Conservation (phyloP, 2,113 vertebrate species). For the Pitta sordida region DNA sequence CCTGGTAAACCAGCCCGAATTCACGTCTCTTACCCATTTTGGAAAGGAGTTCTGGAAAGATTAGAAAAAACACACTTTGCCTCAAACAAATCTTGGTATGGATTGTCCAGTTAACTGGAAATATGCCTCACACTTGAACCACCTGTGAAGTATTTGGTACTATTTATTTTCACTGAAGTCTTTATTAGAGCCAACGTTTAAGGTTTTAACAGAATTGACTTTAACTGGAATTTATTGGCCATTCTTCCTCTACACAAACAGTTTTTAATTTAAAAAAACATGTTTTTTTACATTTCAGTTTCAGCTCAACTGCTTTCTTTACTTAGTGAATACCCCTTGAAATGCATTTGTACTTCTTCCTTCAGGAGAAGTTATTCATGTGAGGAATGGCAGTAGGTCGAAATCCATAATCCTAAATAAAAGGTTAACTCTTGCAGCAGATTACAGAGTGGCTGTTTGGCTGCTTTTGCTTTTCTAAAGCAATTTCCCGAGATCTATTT, state of each 20-base stretch:
- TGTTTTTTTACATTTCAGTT: neutral
- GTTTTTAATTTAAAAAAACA: constrained; percentile 38
- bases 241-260: neutral
- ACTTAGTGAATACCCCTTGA: neutral
- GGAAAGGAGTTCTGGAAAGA: neutral
- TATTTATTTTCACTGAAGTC: neutral
- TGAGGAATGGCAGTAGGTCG: neutral
- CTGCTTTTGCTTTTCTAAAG: neutral
- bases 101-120: neutral
- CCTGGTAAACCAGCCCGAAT: neutral
- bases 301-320: neutral
- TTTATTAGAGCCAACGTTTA: constrained; percentile 6
- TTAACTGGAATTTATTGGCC: constrained; percentile 31
- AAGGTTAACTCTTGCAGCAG: constrained; percentile 16
- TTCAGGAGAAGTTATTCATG: constrained; percentile 17
- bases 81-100: neutral
- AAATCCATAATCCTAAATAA: constrained; percentile 53
- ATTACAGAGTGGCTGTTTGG: neutral
- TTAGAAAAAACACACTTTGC: neutral
- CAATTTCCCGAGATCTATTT: neutral
- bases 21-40: neutral
- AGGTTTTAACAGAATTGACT: constrained; percentile 2
- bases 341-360: neutral
- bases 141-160: neutral
- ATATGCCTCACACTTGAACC: neutral